A percentile compares a stretch with the other conserved stretches of the same genome.
Conservation (phyloP, 2,888 invertebrate genomes). For the Cephus nigrinus region DNA sequence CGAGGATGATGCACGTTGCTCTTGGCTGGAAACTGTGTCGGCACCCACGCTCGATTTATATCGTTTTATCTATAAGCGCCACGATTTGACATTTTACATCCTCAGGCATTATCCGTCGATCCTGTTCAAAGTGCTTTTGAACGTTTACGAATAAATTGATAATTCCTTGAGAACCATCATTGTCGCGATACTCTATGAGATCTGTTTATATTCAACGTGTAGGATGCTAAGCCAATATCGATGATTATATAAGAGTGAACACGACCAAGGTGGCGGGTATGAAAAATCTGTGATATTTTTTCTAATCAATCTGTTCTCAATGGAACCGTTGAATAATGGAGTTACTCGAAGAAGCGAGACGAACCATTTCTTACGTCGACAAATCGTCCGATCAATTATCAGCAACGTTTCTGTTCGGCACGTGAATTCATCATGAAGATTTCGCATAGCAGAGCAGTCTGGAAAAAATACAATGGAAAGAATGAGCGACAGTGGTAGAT, state of each 20-base stretch:
- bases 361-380: background rate
- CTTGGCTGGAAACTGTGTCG: background rate
- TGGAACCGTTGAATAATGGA: background rate
- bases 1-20: background rate
- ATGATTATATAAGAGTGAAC: background rate
- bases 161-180: background rate
- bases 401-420: background rate
- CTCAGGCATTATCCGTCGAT: background rate
- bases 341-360: background rate
- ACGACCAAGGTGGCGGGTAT: background rate
- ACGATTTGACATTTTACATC: background rate
- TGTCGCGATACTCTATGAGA: background rate
- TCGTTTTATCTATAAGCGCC: background rate
- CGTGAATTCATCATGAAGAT: background rate
- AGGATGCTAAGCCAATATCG: background rate
- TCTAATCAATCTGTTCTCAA: background rate
- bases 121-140: background rate
- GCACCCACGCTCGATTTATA: background rate
- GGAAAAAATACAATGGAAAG: background rate
- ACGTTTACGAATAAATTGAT: background rate
- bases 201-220: background rate
- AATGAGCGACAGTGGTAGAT: background rate
- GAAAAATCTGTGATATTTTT: background rate
- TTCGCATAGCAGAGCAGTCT: background rate
- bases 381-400: background rate